Evolutionary conservation across 1,140 invertebrate genomes (phyloP).

Genomic region (Zaprionus capensis): DNA sequence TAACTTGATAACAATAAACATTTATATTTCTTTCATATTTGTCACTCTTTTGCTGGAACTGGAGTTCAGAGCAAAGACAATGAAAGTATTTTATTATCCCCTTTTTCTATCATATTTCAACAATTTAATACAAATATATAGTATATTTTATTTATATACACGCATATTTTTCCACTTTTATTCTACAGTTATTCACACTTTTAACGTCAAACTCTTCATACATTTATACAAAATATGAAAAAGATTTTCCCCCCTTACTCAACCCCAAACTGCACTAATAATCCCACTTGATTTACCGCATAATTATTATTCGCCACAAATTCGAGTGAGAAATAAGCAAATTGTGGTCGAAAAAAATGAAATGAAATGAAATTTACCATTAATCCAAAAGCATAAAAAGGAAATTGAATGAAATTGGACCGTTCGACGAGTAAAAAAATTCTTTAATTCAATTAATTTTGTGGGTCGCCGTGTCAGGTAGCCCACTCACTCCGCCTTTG

Average conservation of each 20-base stretch:
- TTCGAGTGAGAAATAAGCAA: constrained; percentile 16
- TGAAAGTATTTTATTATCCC: no score
- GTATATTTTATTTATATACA: no score
- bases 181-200: background rate
- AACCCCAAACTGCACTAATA: background rate
- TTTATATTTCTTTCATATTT: no score
- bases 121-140: no score
- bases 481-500: background rate
- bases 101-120: no score
- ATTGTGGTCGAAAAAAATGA: constrained; percentile 31
- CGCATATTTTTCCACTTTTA: no score
- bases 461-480: constrained; percentile 66
- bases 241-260: background rate
- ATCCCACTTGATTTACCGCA: constrained; percentile 20
- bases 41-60: no score
- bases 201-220: background rate
- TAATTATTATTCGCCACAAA: constrained; percentile 16
- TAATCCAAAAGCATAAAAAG: constrained; percentile 40
- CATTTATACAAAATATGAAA: background rate
- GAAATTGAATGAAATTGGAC: constrained; percentile 25
- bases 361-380: constrained; percentile 24
- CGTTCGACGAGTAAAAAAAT: constrained; percentile 42
- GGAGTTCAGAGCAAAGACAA: no score
- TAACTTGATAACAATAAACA: no score
- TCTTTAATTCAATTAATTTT: constrained; percentile 77